Percentiles rank a stretch among this genome's conserved stretches.
phyloP scores from a whole-genome alignment of 1,140 invertebrate species.

The Drosophila punjabiensis region DNA sequence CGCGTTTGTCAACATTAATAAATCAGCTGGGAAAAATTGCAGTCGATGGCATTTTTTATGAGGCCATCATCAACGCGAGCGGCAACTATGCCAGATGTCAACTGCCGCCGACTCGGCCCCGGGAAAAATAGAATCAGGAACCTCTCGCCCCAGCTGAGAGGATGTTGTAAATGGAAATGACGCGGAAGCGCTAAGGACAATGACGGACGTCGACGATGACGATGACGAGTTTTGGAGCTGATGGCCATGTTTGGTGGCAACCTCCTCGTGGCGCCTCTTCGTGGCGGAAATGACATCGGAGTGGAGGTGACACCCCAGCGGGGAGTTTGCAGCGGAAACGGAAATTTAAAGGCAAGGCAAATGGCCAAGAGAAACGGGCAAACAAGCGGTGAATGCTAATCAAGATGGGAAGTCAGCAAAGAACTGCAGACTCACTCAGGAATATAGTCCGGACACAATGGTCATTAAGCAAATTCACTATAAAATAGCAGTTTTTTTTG shows the following conservation, averaged over 20 bases:
- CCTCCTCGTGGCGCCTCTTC: conserved; percentile 19
- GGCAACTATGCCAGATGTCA: conserved; percentile 49
- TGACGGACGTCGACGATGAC: conserved; percentile 54
- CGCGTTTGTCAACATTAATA: conserved; percentile 54
- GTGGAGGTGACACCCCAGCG: conserved; percentile 48
- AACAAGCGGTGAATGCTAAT: conserved; percentile 49
- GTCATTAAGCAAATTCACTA: neutral
- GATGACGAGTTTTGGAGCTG: conserved; percentile 41
- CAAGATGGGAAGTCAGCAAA: conserved; percentile 30
- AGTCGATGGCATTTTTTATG: conserved; percentile 55
- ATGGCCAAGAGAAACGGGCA: conserved; percentile 34
- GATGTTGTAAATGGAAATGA: conserved; percentile 55
- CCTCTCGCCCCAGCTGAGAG: conserved; percentile 1
- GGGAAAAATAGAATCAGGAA: conserved; percentile 38
- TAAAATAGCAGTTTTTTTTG: no score
- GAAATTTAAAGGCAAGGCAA: conserved; percentile 56
- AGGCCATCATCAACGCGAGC: conserved; percentile 36
- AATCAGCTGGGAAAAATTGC: conserved; percentile 53
- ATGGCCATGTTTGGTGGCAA: conserved; percentile 33
- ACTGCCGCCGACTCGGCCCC: conserved; percentile 5
- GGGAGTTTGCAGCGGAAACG: conserved; percentile 37
- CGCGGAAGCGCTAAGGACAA: conserved; percentile 54
- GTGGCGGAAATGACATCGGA: conserved; percentile 41
- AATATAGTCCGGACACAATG: conserved; percentile 5
- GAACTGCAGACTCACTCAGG: neutral